Conservation (phyloP, 2,113 vertebrate genomes). For the Cryptomyrus ogoouensis region DNA sequence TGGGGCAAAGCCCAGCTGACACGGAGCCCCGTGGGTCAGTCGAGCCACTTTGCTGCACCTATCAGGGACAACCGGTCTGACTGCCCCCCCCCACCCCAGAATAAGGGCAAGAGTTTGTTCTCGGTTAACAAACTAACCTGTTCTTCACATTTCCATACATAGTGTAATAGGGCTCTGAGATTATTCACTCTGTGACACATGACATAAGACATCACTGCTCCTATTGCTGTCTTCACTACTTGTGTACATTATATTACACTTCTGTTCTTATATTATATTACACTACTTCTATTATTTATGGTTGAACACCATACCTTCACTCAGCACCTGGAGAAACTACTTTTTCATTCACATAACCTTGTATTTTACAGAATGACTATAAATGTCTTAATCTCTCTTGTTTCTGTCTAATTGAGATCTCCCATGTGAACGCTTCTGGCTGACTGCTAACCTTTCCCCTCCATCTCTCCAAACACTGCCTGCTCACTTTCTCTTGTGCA, state of each 20-base stretch:
- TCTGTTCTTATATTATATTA: too few species aligned
- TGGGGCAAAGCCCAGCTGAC: not conserved
- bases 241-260: not conserved
- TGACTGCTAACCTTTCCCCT: not conserved
- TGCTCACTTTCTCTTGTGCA: not conserved
- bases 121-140: not conserved
- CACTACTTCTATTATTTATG: too few species aligned
- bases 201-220: not conserved
- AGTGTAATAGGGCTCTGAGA: not conserved
- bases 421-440: not conserved
- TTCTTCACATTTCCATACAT: not conserved
- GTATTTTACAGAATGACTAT: not conserved
- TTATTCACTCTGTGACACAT: not conserved
- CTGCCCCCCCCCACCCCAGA: not conserved
- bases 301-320: not conserved
- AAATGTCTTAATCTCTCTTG: not conserved
- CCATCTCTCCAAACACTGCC: not conserved
- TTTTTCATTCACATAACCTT: not conserved
- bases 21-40: not conserved
- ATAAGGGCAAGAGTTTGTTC: not conserved
- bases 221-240: not conserved
- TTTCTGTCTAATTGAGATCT: not conserved
- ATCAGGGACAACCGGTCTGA: not conserved
- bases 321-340: not conserved
- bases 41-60: not conserved